Percentiles rank a stretch among this genome's conserved stretches.
These are phyloP conservation scores for Phoronis australis DNA, from an alignment of 2,888 invertebrate species.

Conservation along the genomic window DNA sequence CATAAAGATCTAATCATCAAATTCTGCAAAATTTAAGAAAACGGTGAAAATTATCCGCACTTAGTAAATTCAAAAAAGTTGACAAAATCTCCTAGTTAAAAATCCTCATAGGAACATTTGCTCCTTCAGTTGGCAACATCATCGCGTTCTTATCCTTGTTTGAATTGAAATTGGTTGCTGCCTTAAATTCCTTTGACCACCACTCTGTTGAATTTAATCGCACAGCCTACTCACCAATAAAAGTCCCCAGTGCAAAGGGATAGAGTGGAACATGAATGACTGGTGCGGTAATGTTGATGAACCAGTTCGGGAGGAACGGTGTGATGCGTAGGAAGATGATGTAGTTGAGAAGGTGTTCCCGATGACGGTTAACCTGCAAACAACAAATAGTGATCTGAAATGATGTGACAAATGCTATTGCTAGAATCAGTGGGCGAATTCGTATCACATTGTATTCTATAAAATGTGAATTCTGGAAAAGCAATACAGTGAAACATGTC, in stretches of 20 bases:
- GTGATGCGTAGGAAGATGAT: slow-evolving; percentile 95
- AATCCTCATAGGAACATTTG: too few species aligned
- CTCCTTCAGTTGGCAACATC: too few species aligned
- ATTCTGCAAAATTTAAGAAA: too few species aligned
- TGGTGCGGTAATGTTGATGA: slow-evolving; percentile 93
- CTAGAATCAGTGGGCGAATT: not conserved
- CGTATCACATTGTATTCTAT: not conserved
- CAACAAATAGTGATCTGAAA: too few species aligned
- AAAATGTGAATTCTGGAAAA: not conserved
- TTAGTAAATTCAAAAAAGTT: too few species aligned
- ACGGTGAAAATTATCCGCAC: too few species aligned
- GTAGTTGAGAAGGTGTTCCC: slow-evolving; percentile 86
- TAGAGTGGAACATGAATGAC: slow-evolving; percentile 90
- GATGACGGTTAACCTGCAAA: slow-evolving; percentile 62
- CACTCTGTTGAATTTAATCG: too few species aligned
- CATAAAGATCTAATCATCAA: too few species aligned
- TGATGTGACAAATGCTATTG: slow-evolving; percentile 1
- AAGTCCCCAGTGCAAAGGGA: slow-evolving; percentile 93
- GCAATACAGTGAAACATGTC: slow-evolving; percentile 1
- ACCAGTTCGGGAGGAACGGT: slow-evolving; percentile 98
- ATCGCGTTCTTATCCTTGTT: too few species aligned
- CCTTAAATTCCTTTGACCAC: too few species aligned
- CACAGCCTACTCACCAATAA: slow-evolving; percentile 75
- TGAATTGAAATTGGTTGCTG: too few species aligned
- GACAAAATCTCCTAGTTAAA: too few species aligned